phyloP scores from a whole-genome alignment of 2,888 invertebrate species.

The Myopa tessellatipennis region DNA sequence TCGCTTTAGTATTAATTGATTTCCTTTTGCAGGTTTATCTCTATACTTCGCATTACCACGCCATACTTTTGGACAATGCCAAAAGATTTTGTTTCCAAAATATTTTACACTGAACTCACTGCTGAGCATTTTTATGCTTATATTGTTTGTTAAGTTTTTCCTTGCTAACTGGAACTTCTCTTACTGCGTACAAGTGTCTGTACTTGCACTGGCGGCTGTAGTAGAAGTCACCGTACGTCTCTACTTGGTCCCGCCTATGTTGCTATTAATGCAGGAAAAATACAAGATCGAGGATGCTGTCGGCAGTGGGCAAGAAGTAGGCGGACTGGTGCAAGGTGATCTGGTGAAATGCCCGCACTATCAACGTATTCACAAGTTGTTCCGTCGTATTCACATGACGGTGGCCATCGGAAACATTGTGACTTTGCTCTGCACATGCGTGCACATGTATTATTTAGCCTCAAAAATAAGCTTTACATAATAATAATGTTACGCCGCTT shows the following conservation, averaged over 20 bases:
- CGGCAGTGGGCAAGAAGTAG: constrained; percentile 84
- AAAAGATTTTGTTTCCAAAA: constrained; percentile 86
- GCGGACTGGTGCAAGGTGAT: constrained; percentile 77
- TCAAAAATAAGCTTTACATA: constrained; percentile 62
- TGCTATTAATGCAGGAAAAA: constrained; percentile 79
- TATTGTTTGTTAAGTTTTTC: constrained; percentile 72
- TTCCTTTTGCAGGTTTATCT: constrained; percentile 76
- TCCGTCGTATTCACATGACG: constrained; percentile 80
- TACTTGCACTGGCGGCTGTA: constrained; percentile 66
- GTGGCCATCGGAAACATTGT: constrained; percentile 85
- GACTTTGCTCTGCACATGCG: constrained; percentile 75
- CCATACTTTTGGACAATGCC: constrained; percentile 88
- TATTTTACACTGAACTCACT: constrained; percentile 85
- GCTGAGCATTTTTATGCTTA: constrained; percentile 78
- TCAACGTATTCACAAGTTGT: constrained; percentile 78
- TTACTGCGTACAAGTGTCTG: constrained; percentile 70
- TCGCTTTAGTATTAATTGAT: neutral
- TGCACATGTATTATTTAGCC: constrained; percentile 77
- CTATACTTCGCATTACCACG: constrained; percentile 87
- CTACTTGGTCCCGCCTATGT: constrained; percentile 79
- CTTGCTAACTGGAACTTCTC: constrained; percentile 71
- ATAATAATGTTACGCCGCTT: neutral
- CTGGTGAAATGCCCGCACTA: constrained; percentile 84
- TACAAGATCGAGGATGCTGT: constrained; percentile 80
- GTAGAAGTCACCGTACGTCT: constrained; percentile 82